phyloP scores from a whole-genome alignment of 2,888 invertebrate genomes.

The Neria commutata region DNA sequence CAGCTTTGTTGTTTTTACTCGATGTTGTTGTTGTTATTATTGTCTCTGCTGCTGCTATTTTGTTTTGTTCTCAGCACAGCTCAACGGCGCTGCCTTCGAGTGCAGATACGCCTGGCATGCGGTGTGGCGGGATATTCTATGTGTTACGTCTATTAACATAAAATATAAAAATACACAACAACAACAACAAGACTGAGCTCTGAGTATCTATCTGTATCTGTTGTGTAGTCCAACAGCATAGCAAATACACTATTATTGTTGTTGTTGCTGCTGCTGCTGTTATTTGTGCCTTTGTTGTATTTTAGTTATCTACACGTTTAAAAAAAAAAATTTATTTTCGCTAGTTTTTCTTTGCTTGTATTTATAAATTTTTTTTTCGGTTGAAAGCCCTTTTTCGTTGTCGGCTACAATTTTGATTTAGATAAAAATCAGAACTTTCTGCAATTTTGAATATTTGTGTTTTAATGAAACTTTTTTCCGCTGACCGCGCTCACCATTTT shows the following conservation, averaged over 20 bases:
- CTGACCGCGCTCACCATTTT: too few species aligned
- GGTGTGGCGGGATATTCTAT: constrained; percentile 39
- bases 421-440: constrained; percentile 18
- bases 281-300: constrained; percentile 33
- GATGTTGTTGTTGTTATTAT: constrained; percentile 22
- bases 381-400: constrained; percentile 22
- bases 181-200: constrained; percentile 26
- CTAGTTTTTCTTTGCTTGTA: constrained; percentile 19
- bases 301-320: constrained; percentile 35
- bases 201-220: constrained; percentile 35
- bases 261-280: constrained; percentile 18
- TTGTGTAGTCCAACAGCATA: constrained; percentile 13
- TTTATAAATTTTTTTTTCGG: constrained; percentile 14
- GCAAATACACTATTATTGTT: constrained; percentile 15
- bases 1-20: constrained; percentile 30
- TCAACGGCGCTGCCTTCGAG: not conserved
- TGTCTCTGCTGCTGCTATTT: constrained; percentile 34
- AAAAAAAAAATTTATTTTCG: constrained; percentile 26
- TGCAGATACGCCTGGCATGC: not conserved
- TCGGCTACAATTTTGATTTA: constrained; percentile 31
- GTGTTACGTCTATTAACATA: constrained; percentile 50
- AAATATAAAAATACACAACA: constrained; percentile 34
- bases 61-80: constrained; percentile 40
- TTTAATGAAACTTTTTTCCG: constrained; percentile 26
- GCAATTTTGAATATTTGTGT: constrained; percentile 14